Percentiles rank a stretch among this genome's conserved stretches.
phyloP scores from a whole-genome alignment of 2,888 invertebrate species.

The Catocala fraxini region DNA sequence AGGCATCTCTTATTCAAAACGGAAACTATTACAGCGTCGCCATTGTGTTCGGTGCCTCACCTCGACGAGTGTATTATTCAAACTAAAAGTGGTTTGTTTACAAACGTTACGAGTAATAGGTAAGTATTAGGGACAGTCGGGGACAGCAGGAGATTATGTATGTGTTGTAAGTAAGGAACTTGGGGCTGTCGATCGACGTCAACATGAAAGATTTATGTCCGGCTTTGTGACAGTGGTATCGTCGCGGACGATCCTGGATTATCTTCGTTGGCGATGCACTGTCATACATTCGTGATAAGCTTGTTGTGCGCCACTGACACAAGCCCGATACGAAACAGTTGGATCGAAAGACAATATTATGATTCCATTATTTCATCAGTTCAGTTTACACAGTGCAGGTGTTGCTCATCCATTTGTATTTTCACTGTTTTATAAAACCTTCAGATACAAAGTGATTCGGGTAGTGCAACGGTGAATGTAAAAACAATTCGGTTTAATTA shows the following conservation, averaged over 20 bases:
- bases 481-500: slow-evolving; percentile 26
- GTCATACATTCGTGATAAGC: slow-evolving; percentile 75
- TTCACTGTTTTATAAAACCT: slow-evolving; percentile 30
- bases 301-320: slow-evolving; percentile 60
- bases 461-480: slow-evolving; percentile 12
- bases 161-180: slow-evolving; percentile 65
- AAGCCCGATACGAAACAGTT: slow-evolving; percentile 46
- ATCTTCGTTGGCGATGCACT: slow-evolving; percentile 78
- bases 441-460: slow-evolving; percentile 30
- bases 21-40: slow-evolving; percentile 85
- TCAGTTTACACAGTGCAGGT: slow-evolving; percentile 46
- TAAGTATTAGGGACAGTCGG: slow-evolving; percentile 72
- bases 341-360: slow-evolving; percentile 50
- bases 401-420: slow-evolving; percentile 45
- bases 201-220: slow-evolving; percentile 81
- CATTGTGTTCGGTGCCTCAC: slow-evolving; percentile 83
- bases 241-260: slow-evolving; percentile 76
- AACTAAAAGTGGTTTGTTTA: slow-evolving; percentile 85
- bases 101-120: slow-evolving; percentile 75
- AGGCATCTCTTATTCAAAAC: slow-evolving; percentile 83
- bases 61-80: slow-evolving; percentile 82
- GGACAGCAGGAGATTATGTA: slow-evolving; percentile 71
- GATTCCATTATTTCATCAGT: slow-evolving; percentile 46
- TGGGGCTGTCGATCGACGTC: slow-evolving; percentile 74
- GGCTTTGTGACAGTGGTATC: slow-evolving; percentile 77